These are phyloP conservation scores for Dione juno DNA, from an alignment of 2,888 invertebrate genomes.

Conservation along the genomic window DNA sequence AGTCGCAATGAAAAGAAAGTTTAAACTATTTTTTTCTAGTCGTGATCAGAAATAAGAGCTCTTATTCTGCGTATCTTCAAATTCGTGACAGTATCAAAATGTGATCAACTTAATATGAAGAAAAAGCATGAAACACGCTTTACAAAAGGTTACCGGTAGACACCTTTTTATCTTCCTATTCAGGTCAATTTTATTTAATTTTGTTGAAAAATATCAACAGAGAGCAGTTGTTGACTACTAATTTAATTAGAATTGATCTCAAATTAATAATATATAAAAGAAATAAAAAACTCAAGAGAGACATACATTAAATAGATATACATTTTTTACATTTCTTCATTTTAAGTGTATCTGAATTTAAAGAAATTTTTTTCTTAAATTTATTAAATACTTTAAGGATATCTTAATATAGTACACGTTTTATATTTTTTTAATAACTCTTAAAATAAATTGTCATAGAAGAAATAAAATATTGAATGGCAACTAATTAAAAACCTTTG, in stretches of 20 bases:
- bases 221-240: conserved; percentile 16
- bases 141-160: conserved; percentile 25
- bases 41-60: conserved; percentile 1
- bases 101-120: conserved; percentile 15
- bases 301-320: not conserved
- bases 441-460: too few species aligned
- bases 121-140: conserved; percentile 24
- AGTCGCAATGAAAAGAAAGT: not conserved
- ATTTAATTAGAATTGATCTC: not conserved
- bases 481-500: not conserved
- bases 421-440: too few species aligned
- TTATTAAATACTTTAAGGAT: too few species aligned
- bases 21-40: conserved; percentile 2
- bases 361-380: too few species aligned
- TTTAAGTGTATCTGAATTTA: not conserved
- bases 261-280: not conserved
- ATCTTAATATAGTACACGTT: too few species aligned
- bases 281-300: too few species aligned
- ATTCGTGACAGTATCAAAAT: conserved; percentile 24
- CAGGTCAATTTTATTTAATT: conserved; percentile 29
- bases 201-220: conserved; percentile 22
- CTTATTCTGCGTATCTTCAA: conserved; percentile 4
- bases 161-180: conserved; percentile 20
- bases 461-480: too few species aligned
- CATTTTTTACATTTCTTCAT: not conserved